These are phyloP conservation scores for Frieseomelitta varia DNA, from an alignment of 1,140 invertebrate genomes.

Conservation along the genomic window DNA sequence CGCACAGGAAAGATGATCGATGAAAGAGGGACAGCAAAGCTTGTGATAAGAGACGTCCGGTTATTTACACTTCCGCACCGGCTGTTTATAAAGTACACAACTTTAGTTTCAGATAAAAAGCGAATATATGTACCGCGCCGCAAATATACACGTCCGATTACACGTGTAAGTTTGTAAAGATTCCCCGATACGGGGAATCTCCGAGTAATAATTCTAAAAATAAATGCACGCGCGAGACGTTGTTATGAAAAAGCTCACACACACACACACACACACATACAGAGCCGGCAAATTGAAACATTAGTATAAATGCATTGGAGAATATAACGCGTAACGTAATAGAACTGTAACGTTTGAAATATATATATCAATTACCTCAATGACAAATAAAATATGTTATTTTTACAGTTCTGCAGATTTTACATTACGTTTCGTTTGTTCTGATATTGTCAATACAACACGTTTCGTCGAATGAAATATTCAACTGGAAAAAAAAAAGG, in stretches of 20 bases:
- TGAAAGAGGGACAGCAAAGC: background rate
- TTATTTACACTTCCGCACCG: background rate
- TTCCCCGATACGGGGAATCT: too few species aligned
- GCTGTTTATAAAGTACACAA: background rate
- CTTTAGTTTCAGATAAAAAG: background rate
- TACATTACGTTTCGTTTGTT: background rate
- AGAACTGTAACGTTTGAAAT: background rate
- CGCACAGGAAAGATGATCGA: background rate
- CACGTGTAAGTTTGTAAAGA: background rate
- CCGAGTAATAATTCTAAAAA: background rate
- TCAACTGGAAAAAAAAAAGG: background rate
- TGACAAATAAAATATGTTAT: background rate
- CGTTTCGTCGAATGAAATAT: background rate
- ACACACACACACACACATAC: too few species aligned
- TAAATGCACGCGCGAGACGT: background rate
- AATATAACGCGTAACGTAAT: background rate
- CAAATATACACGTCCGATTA: too few species aligned
- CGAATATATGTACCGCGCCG: too few species aligned
- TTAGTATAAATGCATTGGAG: background rate
- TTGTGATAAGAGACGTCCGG: background rate
- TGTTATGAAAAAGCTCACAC: background rate
- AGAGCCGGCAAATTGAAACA: background rate
- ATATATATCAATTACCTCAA: background rate
- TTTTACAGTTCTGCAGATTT: background rate
- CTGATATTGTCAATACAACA: background rate